phyloP scores from a whole-genome alignment of 2,888 invertebrate species.

The Pollenia labialis region DNA sequence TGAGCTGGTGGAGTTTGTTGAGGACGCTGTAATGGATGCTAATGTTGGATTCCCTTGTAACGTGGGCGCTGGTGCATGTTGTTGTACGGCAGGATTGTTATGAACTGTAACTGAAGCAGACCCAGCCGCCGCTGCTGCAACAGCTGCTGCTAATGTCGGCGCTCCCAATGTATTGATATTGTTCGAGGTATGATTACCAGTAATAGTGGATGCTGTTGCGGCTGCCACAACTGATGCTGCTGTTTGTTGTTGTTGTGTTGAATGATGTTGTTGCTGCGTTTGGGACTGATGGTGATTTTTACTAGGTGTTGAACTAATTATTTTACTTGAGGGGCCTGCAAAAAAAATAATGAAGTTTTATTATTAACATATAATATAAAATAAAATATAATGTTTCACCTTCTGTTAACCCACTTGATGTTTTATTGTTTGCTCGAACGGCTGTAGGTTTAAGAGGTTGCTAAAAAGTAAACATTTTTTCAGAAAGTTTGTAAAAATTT shows the following conservation, averaged over 20 bases:
- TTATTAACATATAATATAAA: neutral
- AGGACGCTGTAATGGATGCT: constrained; percentile 72
- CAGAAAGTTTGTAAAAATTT: too few species aligned
- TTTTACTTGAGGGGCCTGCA: constrained; percentile 78
- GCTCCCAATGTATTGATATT: constrained; percentile 70
- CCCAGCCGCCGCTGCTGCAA: constrained; percentile 73
- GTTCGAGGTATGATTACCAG: constrained; percentile 73
- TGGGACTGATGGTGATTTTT: constrained; percentile 81
- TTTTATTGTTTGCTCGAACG: constrained; percentile 86
- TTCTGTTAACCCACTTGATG: constrained; percentile 81
- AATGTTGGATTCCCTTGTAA: constrained; percentile 70
- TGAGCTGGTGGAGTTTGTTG: constrained; percentile 75
- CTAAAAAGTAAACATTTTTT: constrained; percentile 77
- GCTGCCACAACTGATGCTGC: constrained; percentile 75
- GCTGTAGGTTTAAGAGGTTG: constrained; percentile 95
- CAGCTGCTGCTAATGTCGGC: constrained; percentile 75
- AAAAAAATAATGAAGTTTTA: neutral
- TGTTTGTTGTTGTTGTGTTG: constrained; percentile 82
- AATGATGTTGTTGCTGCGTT: constrained; percentile 82
- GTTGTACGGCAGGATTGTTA: constrained; percentile 81
- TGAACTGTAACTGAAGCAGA: constrained; percentile 62
- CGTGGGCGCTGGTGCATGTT: constrained; percentile 82
- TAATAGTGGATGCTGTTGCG: constrained; percentile 74
- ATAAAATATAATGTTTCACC: constrained; percentile 20
- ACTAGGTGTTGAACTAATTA: constrained; percentile 84